These are phyloP conservation scores for Drosophila chauvacae DNA, from an alignment of 1,140 invertebrate species.

Conservation along the genomic window DNA sequence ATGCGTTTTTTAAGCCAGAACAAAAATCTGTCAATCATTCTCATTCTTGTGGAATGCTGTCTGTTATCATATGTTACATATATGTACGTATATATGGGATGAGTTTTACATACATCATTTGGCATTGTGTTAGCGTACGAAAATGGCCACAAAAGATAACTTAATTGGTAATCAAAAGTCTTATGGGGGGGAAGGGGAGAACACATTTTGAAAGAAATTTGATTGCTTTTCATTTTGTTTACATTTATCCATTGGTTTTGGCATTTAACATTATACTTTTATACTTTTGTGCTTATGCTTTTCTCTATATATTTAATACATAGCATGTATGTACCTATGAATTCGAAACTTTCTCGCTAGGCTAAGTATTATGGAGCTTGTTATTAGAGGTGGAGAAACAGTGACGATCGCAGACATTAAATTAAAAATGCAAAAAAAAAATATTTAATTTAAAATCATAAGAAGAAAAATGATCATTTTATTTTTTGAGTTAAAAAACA, in stretches of 20 bases:
- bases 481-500: no score
- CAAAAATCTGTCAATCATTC: conserved; percentile 60
- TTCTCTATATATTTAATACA: conserved; percentile 46
- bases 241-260: conserved; percentile 43
- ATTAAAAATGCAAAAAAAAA: no score
- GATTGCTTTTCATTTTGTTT: conserved; percentile 53
- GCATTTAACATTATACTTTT: conserved; percentile 55
- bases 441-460: background rate
- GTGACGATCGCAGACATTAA: background rate
- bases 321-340: conserved; percentile 49
- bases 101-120: conserved; percentile 49
- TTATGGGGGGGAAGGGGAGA: conserved; percentile 9
- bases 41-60: conserved; percentile 69
- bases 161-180: conserved; percentile 37
- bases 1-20: conserved; percentile 39
- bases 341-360: conserved; percentile 57
- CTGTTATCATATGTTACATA: conserved; percentile 31
- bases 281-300: conserved; percentile 44
- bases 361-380: conserved; percentile 51
- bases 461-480: no score
- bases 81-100: conserved; percentile 28
- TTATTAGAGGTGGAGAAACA: background rate
- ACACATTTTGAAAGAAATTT: conserved; percentile 37
- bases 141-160: conserved; percentile 41
- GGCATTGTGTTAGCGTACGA: conserved; percentile 48